Base-by-base conservation (phyloP, 2,113 vertebrate species). In the Cryptoleucopteryx plumbea region DNA sequence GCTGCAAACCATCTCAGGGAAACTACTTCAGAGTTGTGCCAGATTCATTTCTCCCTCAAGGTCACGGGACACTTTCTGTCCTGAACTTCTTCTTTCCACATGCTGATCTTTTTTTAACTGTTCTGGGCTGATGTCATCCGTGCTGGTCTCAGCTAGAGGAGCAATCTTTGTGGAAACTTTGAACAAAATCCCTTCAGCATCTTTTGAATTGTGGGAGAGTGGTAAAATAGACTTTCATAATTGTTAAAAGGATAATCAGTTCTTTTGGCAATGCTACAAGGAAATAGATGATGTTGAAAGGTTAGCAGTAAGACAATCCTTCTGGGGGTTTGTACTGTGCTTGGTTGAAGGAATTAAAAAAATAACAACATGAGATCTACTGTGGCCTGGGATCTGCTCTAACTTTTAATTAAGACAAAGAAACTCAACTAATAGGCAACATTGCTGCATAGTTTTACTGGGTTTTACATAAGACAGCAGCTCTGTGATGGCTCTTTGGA, bases 121-220 rank as follows among this genome's bases (percentile, higher is more conserved):
- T 65, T 88, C 48, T 92, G 58, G 45, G n/a, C 71, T 95, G 94
- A 93, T 77, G 94, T 94, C 87, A 95, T 83, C 45, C 29, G 10
- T 38, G 32, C 65, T 86, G 71, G 85, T 95, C 79, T 77, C 38
- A 66, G 50, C 71, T 95, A 94, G 48, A 95, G 62, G 25, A 93
- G 58, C 61, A 94, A 90, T 77, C 84, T 92, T 77, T 3, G 2
- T 83, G 95, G 93, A 97, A 96, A 96, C 38, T 96, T 86, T 92
- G 82, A 93, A 90, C 56, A 79, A 92, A 94, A 94, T 92, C 67
- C 43, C n/a, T 77, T 82, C 61, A 90, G 13, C 2, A 3, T 47
- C 42, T 86, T 90, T 66, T 2, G 6, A 93, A 83, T 67, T 61
- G 48, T 68, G 43, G 12, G 38, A 72, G 45, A 88, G 45, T 66